Base-by-base conservation (phyloP, 2,113 vertebrate genomes). In the Ancistrus triradiatus region DNA sequence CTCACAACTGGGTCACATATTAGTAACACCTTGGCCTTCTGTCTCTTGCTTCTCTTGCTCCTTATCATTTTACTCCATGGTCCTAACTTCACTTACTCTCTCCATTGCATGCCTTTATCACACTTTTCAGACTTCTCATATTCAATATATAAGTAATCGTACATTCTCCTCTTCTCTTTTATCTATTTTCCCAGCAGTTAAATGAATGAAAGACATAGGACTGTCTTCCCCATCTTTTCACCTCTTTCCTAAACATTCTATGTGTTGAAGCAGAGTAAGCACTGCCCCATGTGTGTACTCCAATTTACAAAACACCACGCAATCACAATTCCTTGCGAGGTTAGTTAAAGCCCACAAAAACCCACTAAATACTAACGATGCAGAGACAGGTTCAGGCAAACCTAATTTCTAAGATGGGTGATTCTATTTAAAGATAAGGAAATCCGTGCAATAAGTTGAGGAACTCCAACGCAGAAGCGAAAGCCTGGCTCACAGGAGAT, bases 301-400 rank as follows among this genome's bases (percentile, higher is more conserved):
- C 15, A 6, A 10, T 13, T 8, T 48, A 1, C 24, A 66, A 19
- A 2, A 57, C 15, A 37, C 7, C n/a, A 58, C 2, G 15, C 40
- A 27, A 37, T 11, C 25, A 37, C 28, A n/a, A 2, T 15, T 27
- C 21, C 21, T 35, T 53, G 7, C 18, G 2, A 18, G 48, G 25
- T 61, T 43, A 35, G 17, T 18, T 52, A 44, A 35, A 40, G 24
- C 50, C 9, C 68, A 62, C 58, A 69, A 70, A 75, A 71, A 78
- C 72, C 72, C 60, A 55, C 53, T 63, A 81, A 63, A 64, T 47
- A 38, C 44, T 21, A 33, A 24, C 56, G 43, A 48, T 55, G 55
- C n/a, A 55, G 2, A 44, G 51, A 40, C 55, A 35, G 74, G 67
- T 72, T 78, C 61, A 70, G 74, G 69, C 46, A 67, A 70, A 73